phyloP scores from a whole-genome alignment of 2,113 vertebrate genomes.

The Formicarius rufipectus region DNA sequence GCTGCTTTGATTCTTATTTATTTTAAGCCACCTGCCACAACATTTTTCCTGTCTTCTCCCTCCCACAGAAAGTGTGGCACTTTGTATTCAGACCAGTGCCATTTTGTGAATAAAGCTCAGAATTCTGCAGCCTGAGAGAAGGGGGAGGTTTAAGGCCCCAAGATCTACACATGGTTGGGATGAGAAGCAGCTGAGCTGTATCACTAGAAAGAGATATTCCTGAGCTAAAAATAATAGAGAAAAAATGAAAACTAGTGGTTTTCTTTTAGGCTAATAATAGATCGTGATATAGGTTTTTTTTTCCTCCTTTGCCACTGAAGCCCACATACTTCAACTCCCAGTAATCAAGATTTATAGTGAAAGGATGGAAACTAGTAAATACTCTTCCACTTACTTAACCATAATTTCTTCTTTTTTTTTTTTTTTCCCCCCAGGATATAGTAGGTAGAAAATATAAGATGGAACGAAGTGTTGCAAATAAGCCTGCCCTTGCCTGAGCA shows the following conservation, averaged over 20 bases:
- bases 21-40: constrained; percentile 56
- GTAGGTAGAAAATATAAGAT: background rate
- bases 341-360: background rate
- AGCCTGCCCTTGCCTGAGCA: background rate
- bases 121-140: background rate
- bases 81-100: constrained; percentile 41
- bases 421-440: background rate
- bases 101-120: constrained; percentile 29
- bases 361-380: background rate
- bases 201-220: background rate
- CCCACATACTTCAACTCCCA: background rate
- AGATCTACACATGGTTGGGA: background rate
- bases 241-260: background rate
- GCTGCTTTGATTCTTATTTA: constrained; percentile 49
- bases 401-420: background rate
- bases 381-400: background rate
- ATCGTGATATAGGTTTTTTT: background rate
- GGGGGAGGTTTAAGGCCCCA: background rate
- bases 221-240: background rate
- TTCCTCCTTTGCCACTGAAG: background rate
- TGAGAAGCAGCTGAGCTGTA: background rate
- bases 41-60: constrained; percentile 53
- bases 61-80: constrained; percentile 40
- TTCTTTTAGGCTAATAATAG: background rate
- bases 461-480: background rate